Base-by-base conservation (phyloP, 2,797 vertebrate species). In the Emys orbicularis region DNA sequence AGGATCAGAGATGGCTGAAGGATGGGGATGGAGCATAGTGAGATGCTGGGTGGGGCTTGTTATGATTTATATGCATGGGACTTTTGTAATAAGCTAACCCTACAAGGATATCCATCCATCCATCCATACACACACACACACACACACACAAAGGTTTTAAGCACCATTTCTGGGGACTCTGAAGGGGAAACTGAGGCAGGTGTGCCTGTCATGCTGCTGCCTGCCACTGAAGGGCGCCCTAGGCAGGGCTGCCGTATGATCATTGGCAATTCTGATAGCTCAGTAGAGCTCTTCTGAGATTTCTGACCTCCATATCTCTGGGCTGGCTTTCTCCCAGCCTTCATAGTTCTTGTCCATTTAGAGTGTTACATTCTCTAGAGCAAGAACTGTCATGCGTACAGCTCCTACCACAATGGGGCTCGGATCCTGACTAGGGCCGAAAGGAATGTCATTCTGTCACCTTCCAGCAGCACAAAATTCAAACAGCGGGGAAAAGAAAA, bases 381-480 rank as follows among this genome's bases (percentile, higher is more conserved):
- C 9, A 12, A 44, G 29, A 9, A 5, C 37, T 6, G 68, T 13
- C 21, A 4, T 9, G 21, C 4, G 2, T 31, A 19, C 49, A 47
- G 77, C 29, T 21, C 47, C 49, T 5, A 16, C 49, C 77, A 34
- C 77, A 31, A 47, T 11, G 47, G 27, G 77, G 29, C 47, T 52
- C 6, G 16, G 29, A 29, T 76, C 37, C 15, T 9, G 44, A 41
- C 41, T 47, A 27, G 3, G 74, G 41, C 41, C 8, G 13, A 3
- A 77, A 47, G 80, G 47, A 29, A 0, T 0, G 83, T 53, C 31
- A 0, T 37, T 56, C 79, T 2, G 18, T 37, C 25, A 31, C 7
- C 72, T 61, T 0, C 65, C 1, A 23, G 87, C 57, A 5, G 0
- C 53, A 23, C 21, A 37, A 41, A 72, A 37, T 72, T 41, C 74